Evolutionary conservation across 2,888 invertebrate genomes (phyloP).

Genomic region (Trichopria drosophilae): DNA sequence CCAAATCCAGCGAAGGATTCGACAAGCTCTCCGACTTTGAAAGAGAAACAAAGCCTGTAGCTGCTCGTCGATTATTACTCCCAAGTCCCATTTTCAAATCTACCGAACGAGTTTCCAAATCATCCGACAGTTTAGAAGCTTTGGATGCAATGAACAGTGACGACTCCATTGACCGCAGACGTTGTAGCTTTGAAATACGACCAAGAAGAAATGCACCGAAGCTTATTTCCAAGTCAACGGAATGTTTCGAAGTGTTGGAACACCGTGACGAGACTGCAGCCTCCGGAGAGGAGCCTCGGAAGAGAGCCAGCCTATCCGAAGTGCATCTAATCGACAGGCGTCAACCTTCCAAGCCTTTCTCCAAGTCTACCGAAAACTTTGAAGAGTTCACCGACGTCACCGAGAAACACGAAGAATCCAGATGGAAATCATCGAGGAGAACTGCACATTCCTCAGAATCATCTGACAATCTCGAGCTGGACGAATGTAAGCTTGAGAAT

Average conservation of each 20-base stretch:
- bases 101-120: slow-evolving; percentile 49
- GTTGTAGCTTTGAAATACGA: slow-evolving; percentile 47
- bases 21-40: slow-evolving; percentile 46
- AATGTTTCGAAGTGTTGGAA: slow-evolving; percentile 53
- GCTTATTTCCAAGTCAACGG: slow-evolving; percentile 53
- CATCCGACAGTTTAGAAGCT: slow-evolving; percentile 50
- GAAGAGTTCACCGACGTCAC: slow-evolving; percentile 39
- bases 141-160: slow-evolving; percentile 40
- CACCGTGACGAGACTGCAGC: slow-evolving; percentile 23
- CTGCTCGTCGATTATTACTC: slow-evolving; percentile 37
- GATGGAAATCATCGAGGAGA: slow-evolving; percentile 42
- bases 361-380: slow-evolving; percentile 52
- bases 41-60: slow-evolving; percentile 39
- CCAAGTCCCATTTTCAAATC: slow-evolving; percentile 46
- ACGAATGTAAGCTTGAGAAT: slow-evolving; percentile 44
- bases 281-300: slow-evolving; percentile 41
- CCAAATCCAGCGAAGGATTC: slow-evolving; percentile 51
- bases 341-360: slow-evolving; percentile 35
- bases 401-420: slow-evolving; percentile 14
- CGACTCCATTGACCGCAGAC: slow-evolving; percentile 39
- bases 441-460: slow-evolving; percentile 50
- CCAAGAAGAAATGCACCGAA: slow-evolving; percentile 33
- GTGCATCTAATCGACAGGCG: slow-evolving; percentile 44
- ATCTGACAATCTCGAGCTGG: slow-evolving; percentile 52
- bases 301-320: slow-evolving; percentile 50